Conservation (phyloP, 2,113 vertebrate genomes). For the Chloebia gouldiae region DNA sequence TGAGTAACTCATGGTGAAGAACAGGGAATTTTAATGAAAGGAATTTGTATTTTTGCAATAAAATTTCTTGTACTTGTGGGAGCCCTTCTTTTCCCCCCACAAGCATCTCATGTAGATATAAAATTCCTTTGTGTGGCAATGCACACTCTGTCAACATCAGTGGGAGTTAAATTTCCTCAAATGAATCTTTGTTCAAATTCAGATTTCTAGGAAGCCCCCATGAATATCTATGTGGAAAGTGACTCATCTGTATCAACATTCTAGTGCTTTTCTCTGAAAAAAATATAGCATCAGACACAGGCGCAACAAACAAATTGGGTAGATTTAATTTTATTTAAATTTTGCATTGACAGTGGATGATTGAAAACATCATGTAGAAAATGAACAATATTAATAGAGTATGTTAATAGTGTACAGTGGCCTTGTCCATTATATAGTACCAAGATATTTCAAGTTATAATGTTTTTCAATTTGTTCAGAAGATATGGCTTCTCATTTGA, state of each 20-base stretch:
- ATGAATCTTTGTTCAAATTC: neutral
- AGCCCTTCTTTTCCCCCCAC: fast-evolving
- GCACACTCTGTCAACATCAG: neutral
- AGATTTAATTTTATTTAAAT: neutral
- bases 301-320: neutral
- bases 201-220: neutral
- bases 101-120: neutral
- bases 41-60: neutral
- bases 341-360: neutral
- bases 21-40: neutral
- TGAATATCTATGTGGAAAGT: neutral
- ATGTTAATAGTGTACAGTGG: neutral
- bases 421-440: neutral
- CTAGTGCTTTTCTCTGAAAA: neutral
- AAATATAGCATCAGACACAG: neutral
- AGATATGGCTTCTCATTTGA: neutral
- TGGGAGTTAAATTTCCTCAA: neutral
- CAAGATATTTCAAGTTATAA: neutral
- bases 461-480: neutral
- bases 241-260: neutral
- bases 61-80: neutral
- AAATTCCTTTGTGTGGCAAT: neutral
- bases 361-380: neutral
- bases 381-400: neutral
- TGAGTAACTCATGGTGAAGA: neutral